Conservation (phyloP, 2,888 invertebrate genomes). For the Patella ulyssiponensis region DNA sequence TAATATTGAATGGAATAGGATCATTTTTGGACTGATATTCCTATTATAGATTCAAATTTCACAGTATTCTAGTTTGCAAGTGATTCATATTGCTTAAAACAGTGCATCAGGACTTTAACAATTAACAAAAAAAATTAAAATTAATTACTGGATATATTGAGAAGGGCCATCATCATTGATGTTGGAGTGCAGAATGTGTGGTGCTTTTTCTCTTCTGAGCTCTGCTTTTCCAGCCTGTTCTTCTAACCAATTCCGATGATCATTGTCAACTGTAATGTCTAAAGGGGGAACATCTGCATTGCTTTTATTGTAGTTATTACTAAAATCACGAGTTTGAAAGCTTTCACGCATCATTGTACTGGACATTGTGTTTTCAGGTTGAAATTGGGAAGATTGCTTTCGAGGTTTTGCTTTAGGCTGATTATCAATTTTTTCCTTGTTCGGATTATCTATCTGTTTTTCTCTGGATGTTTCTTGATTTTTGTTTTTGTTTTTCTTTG, state of each 20-base stretch:
- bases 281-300: constrained; percentile 62
- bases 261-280: constrained; percentile 68
- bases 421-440: constrained; percentile 35
- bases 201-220: not conserved
- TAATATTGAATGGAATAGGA: no score
- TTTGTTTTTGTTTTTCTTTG: constrained; percentile 45
- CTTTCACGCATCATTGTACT: constrained; percentile 62
- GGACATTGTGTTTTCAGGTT: constrained; percentile 38
- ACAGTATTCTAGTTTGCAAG: no score
- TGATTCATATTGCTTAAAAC: no score
- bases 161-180: no score
- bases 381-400: constrained; percentile 26
- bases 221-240: constrained; percentile 64
- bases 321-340: constrained; percentile 64
- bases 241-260: constrained; percentile 67
- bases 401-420: constrained; percentile 29
- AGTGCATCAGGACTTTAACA: no score
- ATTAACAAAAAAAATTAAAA: no score
- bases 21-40: no score
- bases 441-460: constrained; percentile 22
- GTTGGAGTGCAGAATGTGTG: no score
- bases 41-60: no score
- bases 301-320: constrained; percentile 36
- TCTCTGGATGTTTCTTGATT: constrained; percentile 21
- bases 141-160: no score